Conservation (phyloP, 2,888 invertebrate species). For the Sminthurinus aureus region DNA sequence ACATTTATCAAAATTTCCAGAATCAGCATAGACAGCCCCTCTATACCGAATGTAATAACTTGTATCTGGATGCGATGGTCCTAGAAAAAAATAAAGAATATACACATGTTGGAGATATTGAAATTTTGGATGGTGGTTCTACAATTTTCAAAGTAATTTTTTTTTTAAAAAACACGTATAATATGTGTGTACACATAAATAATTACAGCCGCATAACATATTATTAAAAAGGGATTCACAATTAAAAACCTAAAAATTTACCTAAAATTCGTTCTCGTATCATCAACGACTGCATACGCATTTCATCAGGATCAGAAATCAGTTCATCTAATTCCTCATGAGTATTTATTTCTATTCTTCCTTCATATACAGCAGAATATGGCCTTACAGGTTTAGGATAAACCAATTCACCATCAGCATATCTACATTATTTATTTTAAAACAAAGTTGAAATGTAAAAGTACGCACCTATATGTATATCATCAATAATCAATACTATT, state of each 20-base stretch:
- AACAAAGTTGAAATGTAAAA: too few relatives aligned
- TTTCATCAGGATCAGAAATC: constrained; percentile 91
- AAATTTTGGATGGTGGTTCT: too few relatives aligned
- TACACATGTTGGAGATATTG: too few relatives aligned
- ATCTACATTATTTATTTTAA: constrained; percentile 66
- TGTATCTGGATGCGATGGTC: constrained; percentile 95
- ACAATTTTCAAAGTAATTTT: too few relatives aligned
- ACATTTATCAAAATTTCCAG: constrained; percentile 87
- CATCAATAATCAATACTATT: too few relatives aligned
- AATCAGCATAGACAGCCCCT: constrained; percentile 93
- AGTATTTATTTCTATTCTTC: constrained; percentile 81
- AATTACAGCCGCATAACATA: too few relatives aligned
- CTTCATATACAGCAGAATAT: constrained; percentile 82
- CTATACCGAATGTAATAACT: constrained; percentile 94
- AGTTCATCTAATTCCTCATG: constrained; percentile 82
- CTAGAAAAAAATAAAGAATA: constrained; percentile 66
- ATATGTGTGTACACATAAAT: too few relatives aligned
- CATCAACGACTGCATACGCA: constrained; percentile 83
- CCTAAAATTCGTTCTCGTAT: neutral
- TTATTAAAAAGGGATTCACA: constrained; percentile 80
- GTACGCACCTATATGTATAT: too few relatives aligned
- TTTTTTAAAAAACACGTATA: too few relatives aligned
- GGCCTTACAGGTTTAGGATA: constrained; percentile 77
- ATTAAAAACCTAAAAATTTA: constrained; percentile 62
- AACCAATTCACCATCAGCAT: constrained; percentile 70